These are phyloP conservation scores for Drosophila santomea DNA, from an alignment of 1,140 invertebrate genomes.

Conservation along the genomic window DNA sequence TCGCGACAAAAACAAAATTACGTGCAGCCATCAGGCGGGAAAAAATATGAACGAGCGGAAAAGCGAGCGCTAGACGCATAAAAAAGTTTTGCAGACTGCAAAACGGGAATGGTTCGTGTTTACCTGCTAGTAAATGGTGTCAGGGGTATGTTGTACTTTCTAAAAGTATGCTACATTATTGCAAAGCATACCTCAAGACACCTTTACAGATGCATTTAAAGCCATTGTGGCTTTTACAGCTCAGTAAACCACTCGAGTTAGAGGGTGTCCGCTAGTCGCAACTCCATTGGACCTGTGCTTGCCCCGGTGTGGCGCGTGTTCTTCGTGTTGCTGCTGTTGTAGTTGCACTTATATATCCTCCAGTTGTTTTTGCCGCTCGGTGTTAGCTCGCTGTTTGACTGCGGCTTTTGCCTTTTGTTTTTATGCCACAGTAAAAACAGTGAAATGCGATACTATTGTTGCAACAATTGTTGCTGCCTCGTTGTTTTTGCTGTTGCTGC, in stretches of 20 bases:
- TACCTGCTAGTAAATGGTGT: conserved; percentile 6
- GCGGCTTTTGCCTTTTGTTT: conserved; percentile 80
- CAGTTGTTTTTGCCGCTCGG: conserved; percentile 41
- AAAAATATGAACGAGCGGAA: background rate
- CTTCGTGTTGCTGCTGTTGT: conserved; percentile 31
- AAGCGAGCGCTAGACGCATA: conserved; percentile 37
- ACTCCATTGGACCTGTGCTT: background rate
- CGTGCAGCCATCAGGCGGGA: conserved; percentile 49
- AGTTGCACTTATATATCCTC: conserved; percentile 28
- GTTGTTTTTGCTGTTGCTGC: conserved; percentile 26
- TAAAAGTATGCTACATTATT: background rate
- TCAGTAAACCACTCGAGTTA: background rate
- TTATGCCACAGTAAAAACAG: conserved; percentile 80
- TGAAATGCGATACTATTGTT: conserved; percentile 81
- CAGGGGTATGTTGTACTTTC: background rate
- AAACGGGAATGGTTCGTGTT: conserved; percentile 33
- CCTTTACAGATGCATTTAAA: background rate
- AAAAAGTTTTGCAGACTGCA: conserved; percentile 77
- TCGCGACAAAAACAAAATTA: conserved; percentile 82
- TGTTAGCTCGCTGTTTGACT: conserved; percentile 75
- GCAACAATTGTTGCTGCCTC: conserved; percentile 63
- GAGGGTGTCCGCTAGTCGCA: conserved; percentile 6
- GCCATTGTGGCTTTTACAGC: too few relatives aligned
- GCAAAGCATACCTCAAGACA: too few relatives aligned
- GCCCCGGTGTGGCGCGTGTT: conserved; percentile 15